phyloP scores from a whole-genome alignment of 2,797 vertebrate species.

The Austrolebias charrua region DNA sequence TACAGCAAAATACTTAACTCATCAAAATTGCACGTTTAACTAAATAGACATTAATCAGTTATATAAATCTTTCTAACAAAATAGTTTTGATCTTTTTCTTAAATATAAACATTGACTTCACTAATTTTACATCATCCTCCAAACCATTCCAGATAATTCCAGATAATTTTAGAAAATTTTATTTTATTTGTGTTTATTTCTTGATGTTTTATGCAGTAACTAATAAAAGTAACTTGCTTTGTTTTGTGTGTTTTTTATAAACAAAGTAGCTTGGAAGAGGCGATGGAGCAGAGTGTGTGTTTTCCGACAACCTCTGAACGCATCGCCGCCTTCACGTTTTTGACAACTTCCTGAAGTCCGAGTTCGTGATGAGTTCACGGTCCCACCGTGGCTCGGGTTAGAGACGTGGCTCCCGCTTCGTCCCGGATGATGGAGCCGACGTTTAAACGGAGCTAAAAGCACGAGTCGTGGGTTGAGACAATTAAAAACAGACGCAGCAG shows the following conservation, averaged over 20 bases:
- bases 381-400: slow-evolving; percentile 6
- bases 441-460: not conserved
- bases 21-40: too few species aligned
- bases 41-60: too few species aligned
- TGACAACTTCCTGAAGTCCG: slow-evolving; percentile 63
- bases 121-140: too few species aligned
- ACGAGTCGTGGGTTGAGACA: slow-evolving; percentile 11
- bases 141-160: too few species aligned
- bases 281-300: not conserved
- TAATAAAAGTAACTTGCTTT: not conserved
- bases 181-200: not conserved
- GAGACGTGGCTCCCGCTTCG: slow-evolving; percentile 45
- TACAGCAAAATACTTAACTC: too few species aligned
- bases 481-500: not conserved
- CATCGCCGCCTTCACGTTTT: slow-evolving; percentile 20
- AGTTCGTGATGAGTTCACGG: slow-evolving; percentile 39
- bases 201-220: not conserved
- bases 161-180: too few species aligned
- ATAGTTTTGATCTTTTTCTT: too few species aligned
- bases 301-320: slow-evolving; percentile 34
- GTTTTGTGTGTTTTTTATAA: not conserved
- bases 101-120: too few species aligned
- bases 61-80: too few species aligned
- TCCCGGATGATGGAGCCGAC: not conserved
- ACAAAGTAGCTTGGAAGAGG: too few species aligned